Evolutionary conservation across 2,888 invertebrate species (phyloP).

Genomic region (Allolobophora icterica): DNA sequence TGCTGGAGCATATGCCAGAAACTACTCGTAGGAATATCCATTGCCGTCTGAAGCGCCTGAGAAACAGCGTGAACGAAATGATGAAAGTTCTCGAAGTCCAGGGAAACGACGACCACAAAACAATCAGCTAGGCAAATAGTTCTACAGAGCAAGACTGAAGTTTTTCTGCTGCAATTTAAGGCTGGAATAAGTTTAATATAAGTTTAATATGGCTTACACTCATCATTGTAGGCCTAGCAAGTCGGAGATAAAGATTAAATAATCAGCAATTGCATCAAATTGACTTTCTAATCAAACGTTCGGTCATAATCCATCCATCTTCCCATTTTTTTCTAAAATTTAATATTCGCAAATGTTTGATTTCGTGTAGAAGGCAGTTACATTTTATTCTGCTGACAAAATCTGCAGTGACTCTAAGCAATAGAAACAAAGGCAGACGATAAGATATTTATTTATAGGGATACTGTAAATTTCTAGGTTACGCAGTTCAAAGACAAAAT

Average conservation of each 20-base stretch:
- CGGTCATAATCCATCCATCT: not conserved
- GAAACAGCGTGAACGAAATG: not conserved
- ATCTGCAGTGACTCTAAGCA: not conserved
- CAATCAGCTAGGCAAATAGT: not conserved
- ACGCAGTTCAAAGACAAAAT: not conserved
- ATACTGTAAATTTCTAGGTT: not conserved
- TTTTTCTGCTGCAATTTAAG: too few relatives aligned
- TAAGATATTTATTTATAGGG: too few relatives aligned
- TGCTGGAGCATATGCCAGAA: not conserved
- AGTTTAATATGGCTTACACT: too few relatives aligned
- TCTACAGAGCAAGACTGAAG: too few relatives aligned
- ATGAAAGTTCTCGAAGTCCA: not conserved
- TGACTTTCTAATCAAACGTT: not conserved
- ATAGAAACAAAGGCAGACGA: too few relatives aligned
- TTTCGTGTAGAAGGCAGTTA: not conserved
- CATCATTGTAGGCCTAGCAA: too few relatives aligned
- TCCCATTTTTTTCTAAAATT: not conserved
- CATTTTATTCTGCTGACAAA: not conserved
- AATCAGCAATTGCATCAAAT: not conserved
- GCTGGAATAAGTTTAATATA: too few relatives aligned
- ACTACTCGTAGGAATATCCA: not conserved
- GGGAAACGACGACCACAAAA: not conserved
- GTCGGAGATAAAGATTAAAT: not conserved
- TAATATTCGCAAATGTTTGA: not conserved
- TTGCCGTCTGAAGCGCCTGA: not conserved